Conservation (phyloP, 2,888 invertebrate genomes). For the Parapristionchus giblindavisi region DNA sequence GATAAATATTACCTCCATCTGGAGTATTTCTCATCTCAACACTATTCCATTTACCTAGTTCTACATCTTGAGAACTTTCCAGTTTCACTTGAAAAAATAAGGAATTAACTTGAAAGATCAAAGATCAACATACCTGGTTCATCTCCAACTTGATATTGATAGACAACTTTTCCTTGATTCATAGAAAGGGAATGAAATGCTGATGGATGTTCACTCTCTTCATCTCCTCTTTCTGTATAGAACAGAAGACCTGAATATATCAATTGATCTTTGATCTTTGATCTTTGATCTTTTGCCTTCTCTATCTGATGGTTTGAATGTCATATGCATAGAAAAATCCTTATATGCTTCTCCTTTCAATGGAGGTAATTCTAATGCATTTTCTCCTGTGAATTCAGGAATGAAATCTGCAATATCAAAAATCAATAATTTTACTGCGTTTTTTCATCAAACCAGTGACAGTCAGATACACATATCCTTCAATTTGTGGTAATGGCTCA, state of each 20-base stretch:
- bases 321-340: constrained; percentile 36
- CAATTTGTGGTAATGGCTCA: background rate
- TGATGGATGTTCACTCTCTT: constrained; percentile 34
- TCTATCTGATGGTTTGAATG: constrained; percentile 20
- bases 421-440: background rate
- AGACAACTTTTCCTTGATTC: constrained; percentile 54
- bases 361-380: constrained; percentile 57
- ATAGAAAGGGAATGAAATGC: constrained; percentile 47
- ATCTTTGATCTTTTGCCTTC: too few relatives aligned
- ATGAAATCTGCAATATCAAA: constrained; percentile 59
- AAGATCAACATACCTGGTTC: constrained; percentile 47
- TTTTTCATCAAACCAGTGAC: background rate
- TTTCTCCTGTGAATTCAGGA: constrained; percentile 57
- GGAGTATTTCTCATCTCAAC: constrained; percentile 35
- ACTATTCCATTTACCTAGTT: constrained; percentile 14
- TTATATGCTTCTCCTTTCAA: constrained; percentile 42
- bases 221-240: constrained; percentile 43
- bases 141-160: constrained; percentile 59
- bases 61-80: background rate
- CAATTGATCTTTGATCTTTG: too few relatives aligned
- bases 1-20: constrained; percentile 25
- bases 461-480: constrained; percentile 29
- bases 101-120: background rate
- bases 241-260: constrained; percentile 48
- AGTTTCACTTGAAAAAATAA: constrained; percentile 5